These are phyloP conservation scores for Episyrphus balteatus DNA, from an alignment of 1,140 invertebrate genomes.

Conservation along the genomic window DNA sequence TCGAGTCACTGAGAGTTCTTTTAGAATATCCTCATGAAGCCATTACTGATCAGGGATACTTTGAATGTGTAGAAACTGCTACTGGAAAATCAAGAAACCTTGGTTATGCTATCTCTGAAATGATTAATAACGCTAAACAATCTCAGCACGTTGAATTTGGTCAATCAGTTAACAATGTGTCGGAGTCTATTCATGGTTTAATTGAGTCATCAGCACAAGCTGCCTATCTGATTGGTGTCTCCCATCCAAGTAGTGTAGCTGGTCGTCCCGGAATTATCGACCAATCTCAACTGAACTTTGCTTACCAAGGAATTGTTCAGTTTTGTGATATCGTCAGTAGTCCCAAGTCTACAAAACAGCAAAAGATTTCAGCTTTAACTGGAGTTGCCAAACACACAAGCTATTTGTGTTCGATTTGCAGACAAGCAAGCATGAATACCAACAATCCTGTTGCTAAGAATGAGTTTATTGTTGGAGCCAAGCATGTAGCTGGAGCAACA, in stretches of 20 bases:
- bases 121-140: slow-evolving; percentile 83
- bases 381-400: slow-evolving; percentile 94
- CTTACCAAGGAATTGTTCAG: slow-evolving; percentile 76
- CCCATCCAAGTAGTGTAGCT: slow-evolving; percentile 82
- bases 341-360: slow-evolving; percentile 66
- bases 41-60: slow-evolving; percentile 80
- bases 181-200: slow-evolving; percentile 78
- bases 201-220: slow-evolving; percentile 91
- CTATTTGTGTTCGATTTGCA: slow-evolving; percentile 87
- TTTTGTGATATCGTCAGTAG: slow-evolving; percentile 75
- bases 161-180: slow-evolving; percentile 72
- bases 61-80: slow-evolving; percentile 86
- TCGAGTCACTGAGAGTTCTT: slow-evolving; percentile 71
- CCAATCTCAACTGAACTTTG: slow-evolving; percentile 76
- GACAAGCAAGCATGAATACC: slow-evolving; percentile 83
- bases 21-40: slow-evolving; percentile 81
- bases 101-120: slow-evolving; percentile 86
- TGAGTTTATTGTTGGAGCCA: slow-evolving; percentile 95
- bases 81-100: slow-evolving; percentile 86
- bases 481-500: slow-evolving; percentile 94
- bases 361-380: slow-evolving; percentile 83
- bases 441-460: slow-evolving; percentile 87
- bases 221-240: slow-evolving; percentile 84
- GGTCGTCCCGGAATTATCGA: slow-evolving; percentile 85
- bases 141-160: slow-evolving; percentile 80